Evolutionary conservation across 1,140 invertebrate species (phyloP).

Genomic region (Aricia agestis): DNA sequence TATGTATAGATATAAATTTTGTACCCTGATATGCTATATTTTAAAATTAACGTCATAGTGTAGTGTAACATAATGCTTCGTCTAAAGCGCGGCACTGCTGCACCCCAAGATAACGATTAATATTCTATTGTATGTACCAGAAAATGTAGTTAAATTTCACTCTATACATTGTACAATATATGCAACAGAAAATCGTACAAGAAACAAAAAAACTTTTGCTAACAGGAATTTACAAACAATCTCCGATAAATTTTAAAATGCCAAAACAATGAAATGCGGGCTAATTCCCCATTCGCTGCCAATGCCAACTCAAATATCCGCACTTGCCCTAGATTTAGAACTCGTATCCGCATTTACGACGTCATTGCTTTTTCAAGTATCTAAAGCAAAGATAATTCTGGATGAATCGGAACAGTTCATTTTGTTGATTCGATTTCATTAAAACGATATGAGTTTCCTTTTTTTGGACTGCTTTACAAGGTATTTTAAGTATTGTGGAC

Average conservation of each 20-base stretch:
- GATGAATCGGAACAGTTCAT: background rate
- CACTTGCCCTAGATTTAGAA: conserved; percentile 13
- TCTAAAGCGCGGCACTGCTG: no score
- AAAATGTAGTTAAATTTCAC: no score
- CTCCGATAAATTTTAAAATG: background rate
- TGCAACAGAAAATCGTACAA: no score
- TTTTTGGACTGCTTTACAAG: no score
- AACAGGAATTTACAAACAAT: background rate
- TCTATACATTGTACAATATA: no score
- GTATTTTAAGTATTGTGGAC: no score
- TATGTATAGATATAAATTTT: no score
- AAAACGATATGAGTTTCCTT: background rate
- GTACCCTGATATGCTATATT: no score
- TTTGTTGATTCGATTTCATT: background rate
- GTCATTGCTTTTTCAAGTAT: conserved; percentile 13
- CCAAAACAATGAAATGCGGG: background rate
- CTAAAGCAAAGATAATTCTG: conserved; percentile 7
- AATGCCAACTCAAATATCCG: conserved; percentile 12
- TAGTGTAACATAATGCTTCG: no score
- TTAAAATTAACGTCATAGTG: no score
- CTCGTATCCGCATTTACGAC: conserved; percentile 7
- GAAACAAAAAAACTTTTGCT: background rate
- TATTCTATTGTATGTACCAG: no score
- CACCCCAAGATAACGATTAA: no score
- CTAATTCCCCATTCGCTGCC: conserved; percentile 1